These are phyloP conservation scores for Scalopus aquaticus DNA, from an alignment of 2,113 vertebrate species.

Conservation along the genomic window DNA sequence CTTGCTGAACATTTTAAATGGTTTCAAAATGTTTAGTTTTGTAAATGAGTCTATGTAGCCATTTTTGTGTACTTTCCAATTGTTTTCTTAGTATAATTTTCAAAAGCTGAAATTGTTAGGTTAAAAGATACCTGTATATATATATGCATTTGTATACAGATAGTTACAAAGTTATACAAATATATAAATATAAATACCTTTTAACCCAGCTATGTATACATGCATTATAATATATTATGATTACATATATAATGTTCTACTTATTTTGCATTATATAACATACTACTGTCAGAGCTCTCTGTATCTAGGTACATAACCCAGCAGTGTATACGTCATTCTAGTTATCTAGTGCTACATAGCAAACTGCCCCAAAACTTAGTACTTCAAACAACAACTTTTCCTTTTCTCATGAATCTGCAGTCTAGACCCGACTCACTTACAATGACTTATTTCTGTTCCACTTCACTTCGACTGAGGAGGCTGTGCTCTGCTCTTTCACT, in stretches of 20 bases:
- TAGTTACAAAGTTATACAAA: neutral
- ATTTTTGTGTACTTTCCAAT: neutral
- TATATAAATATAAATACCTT: neutral
- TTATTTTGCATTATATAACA: neutral
- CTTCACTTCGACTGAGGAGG: neutral
- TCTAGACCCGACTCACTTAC: neutral
- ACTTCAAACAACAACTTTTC: neutral
- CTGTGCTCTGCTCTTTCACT: neutral
- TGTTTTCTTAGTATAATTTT: neutral
- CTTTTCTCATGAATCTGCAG: neutral
- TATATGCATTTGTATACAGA: neutral
- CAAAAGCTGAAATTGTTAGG: neutral
- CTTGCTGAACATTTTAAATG: neutral
- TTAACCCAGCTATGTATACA: neutral
- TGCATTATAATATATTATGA: neutral
- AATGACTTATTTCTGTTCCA: neutral
- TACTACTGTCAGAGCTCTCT: neutral
- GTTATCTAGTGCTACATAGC: neutral
- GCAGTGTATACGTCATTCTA: neutral
- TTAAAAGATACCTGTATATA: neutral
- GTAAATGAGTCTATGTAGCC: neutral
- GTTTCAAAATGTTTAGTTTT: conserved; percentile 2
- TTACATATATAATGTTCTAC: neutral
- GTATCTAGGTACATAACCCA: neutral
- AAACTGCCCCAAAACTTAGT: neutral